phyloP scores from a whole-genome alignment of 2,797 vertebrate species.

The Triplophysa bombifrons region DNA sequence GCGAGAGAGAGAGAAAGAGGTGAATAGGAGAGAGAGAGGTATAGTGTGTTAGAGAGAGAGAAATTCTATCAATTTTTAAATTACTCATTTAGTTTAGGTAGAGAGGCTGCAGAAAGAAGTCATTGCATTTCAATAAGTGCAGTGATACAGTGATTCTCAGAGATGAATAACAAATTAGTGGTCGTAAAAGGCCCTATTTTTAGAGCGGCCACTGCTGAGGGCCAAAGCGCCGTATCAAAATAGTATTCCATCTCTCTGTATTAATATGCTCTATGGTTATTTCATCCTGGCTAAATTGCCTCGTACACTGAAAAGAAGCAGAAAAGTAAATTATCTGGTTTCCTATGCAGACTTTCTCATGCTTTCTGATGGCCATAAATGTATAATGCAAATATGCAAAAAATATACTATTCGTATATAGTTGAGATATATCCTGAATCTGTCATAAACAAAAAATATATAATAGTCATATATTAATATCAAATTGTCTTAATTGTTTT shows the following conservation, averaged over 20 bases:
- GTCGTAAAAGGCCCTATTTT: constrained; percentile 58
- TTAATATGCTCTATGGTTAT: constrained; percentile 56
- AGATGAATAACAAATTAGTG: constrained; percentile 66
- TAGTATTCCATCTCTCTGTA: constrained; percentile 63
- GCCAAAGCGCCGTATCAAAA: constrained; percentile 48
- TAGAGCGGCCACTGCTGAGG: constrained; percentile 20
- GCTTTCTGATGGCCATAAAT: constrained; percentile 38
- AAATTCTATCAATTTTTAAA: constrained; percentile 66
- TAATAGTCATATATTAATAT: too few species aligned
- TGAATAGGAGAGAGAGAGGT: neutral
- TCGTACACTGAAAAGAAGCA: constrained; percentile 55
- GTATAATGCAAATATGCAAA: constrained; percentile 25
- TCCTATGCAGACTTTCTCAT: constrained; percentile 25
- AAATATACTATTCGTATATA: neutral
- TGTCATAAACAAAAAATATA: too few species aligned
- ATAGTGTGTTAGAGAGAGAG: constrained; percentile 13
- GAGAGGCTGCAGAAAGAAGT: constrained; percentile 52
- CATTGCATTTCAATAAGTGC: constrained; percentile 60
- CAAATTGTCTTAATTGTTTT: too few species aligned
- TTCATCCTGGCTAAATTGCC: constrained; percentile 57
- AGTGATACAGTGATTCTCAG: constrained; percentile 59
- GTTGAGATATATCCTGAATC: too few species aligned
- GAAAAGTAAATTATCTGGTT: constrained; percentile 54
- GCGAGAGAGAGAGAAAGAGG: neutral
- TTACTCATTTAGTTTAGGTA: constrained; percentile 64